Evolutionary conservation across 1,140 invertebrate genomes (phyloP).

Genomic region (Copidosoma floridanum): DNA sequence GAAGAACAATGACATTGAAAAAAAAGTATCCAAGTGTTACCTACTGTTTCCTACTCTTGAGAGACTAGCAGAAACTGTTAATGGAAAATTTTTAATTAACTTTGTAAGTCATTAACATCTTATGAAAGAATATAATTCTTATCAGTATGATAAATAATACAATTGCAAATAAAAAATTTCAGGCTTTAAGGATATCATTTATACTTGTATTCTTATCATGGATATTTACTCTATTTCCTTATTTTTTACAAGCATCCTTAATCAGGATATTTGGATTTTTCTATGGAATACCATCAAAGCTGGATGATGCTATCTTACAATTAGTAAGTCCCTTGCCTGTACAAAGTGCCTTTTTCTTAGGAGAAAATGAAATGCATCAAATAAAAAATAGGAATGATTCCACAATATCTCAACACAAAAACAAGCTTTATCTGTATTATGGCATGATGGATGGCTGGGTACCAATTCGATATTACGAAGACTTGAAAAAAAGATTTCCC

Average conservation of each 20-base stretch:
- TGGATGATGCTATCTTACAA: constrained; percentile 52
- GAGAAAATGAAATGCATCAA: constrained; percentile 63
- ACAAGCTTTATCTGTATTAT: constrained; percentile 74
- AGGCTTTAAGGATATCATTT: constrained; percentile 54
- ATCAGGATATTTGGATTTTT: constrained; percentile 58
- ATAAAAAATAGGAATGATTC: constrained; percentile 63
- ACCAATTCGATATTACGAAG: constrained; percentile 65
- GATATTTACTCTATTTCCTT: constrained; percentile 63
- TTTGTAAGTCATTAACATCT: constrained; percentile 44
- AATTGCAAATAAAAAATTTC: constrained; percentile 26
- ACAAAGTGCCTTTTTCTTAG: constrained; percentile 61
- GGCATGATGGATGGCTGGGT: constrained; percentile 74
- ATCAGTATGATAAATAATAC: constrained; percentile 3
- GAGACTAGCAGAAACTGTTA: constrained; percentile 69
- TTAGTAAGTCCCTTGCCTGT: constrained; percentile 58
- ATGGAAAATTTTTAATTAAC: constrained; percentile 64
- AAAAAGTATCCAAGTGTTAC: constrained; percentile 61
- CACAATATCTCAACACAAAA: constrained; percentile 55
- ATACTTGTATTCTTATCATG: constrained; percentile 61
- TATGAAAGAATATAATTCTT: neutral
- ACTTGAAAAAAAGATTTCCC: constrained; percentile 63
- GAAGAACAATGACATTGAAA: constrained; percentile 56
- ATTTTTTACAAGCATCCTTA: constrained; percentile 53
- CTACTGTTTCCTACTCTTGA: constrained; percentile 83
- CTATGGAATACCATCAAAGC: constrained; percentile 50